Conservation (phyloP, 2,113 vertebrate species). For the Gadus macrocephalus region DNA sequence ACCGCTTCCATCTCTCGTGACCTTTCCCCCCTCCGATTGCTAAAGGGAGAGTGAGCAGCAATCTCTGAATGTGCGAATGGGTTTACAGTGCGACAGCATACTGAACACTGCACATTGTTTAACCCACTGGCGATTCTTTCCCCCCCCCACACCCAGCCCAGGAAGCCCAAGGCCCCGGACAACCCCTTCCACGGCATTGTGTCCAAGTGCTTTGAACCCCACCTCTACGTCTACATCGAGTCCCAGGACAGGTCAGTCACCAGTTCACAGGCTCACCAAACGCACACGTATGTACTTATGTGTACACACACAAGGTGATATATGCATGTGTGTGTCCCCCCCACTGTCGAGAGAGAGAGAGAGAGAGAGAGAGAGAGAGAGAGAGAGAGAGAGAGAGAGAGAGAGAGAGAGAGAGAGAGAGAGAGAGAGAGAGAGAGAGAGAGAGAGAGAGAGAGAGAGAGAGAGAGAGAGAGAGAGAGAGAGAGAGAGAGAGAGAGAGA, state of each 20-base stretch:
- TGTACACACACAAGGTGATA: slow-evolving; percentile 17
- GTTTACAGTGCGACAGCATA: neutral
- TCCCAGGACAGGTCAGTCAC: slow-evolving; percentile 96
- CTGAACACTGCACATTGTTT: slow-evolving; percentile 6
- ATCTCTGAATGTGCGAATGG: neutral
- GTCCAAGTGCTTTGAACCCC: slow-evolving; percentile 98
- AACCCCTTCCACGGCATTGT: slow-evolving; percentile 97
- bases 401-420: no score
- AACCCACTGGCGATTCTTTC: slow-evolving; percentile 13
- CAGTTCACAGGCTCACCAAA: neutral
- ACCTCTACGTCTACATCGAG: slow-evolving; percentile 98
- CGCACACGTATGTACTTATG: slow-evolving; percentile 3
- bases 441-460: slow-evolving; percentile 43
- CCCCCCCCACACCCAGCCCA: slow-evolving; percentile 74
- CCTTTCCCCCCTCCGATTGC: no score
- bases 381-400: no score
- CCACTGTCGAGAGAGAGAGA: slow-evolving; percentile 68
- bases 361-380: slow-evolving; percentile 26
- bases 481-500: slow-evolving; percentile 43
- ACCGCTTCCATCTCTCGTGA: no score
- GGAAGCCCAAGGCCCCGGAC: slow-evolving; percentile 91
- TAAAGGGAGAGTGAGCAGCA: no score
- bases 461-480: slow-evolving; percentile 63
- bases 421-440: slow-evolving; percentile 52
- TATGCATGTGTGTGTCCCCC: slow-evolving; percentile 24